Base-by-base conservation (phyloP, 2,113 vertebrate species). In the Indri indri region DNA sequence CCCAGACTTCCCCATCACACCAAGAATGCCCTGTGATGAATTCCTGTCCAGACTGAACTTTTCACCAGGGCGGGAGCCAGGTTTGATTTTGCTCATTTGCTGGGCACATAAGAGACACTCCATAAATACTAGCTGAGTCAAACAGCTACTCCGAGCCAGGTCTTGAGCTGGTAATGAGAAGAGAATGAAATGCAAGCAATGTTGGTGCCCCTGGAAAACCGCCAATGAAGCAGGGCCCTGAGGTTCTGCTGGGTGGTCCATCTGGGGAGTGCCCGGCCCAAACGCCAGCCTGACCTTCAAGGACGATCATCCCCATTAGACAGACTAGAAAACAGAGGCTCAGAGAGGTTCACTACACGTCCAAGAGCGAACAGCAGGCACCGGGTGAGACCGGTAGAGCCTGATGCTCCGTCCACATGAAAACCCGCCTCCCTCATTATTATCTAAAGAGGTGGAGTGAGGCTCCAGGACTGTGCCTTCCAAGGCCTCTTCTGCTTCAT, bases 21-120 rank as follows among this genome's bases (percentile, higher is more conserved):
- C 1, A 2, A 22, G 66, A 77, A 83, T 0, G 1, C 30, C 7
- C 66, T 40, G 1, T 0, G 16, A 30, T 10, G 27, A 45, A 59
- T 5, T 13, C 42, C 59, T 6, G 10, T 32, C 76, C n/a, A 25
- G 16, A 40, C 14, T 37, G 25, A 42, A 37, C 4, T 4, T 57
- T 13, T 68, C 57, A 18, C 61, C n/a, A 23, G 27, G 76, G 30
- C 47, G 14, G 50, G 52, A 3, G 9, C 47, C 16, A 1, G 0
- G 65, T 42, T 2, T 45, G 50, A 13, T 2, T 77, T 37, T 3
- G 76, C 40, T 42, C 34, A 17, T 11, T 5, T 7, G 20, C 84
- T 30, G 12, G 40, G n/a, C 80, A 63, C 61, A 5, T 6, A 25
- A 42, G n/a, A 71, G 37, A 25, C 0, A 0, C 59, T 52, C 34